Evolutionary conservation across 2,113 vertebrate genomes (phyloP).

Genomic region (Otolemur garnettii): DNA sequence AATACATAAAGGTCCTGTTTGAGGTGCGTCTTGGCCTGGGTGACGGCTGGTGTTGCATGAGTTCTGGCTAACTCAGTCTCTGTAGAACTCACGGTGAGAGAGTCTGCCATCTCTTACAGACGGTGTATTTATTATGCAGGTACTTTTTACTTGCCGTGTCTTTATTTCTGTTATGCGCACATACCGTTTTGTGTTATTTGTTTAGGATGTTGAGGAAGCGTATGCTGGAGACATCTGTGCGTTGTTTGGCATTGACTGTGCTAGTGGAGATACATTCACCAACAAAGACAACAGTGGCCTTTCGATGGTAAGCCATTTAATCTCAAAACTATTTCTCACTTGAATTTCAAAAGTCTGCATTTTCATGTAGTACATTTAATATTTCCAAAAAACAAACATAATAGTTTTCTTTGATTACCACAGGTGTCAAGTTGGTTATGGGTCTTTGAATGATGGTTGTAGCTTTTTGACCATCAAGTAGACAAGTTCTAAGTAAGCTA

Average conservation of each 20-base stretch:
- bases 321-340: background rate
- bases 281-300: constrained; percentile 89
- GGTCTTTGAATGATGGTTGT: background rate
- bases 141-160: background rate
- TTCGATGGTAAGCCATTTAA: constrained; percentile 92
- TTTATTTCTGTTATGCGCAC: background rate
- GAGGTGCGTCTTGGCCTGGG: background rate
- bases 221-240: constrained; percentile 98
- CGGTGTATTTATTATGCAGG: background rate
- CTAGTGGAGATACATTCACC: constrained; percentile 97
- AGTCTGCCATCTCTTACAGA: background rate
- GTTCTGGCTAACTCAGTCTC: background rate
- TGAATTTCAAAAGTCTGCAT: background rate
- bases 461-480: background rate
- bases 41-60: background rate
- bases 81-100: background rate
- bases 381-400: background rate
- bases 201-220: constrained; percentile 94
- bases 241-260: constrained; percentile 97
- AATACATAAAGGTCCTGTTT: background rate
- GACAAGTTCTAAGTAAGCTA: background rate
- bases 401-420: background rate
- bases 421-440: background rate
- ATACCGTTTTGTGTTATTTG: background rate
- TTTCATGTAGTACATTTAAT: background rate